Conservation (phyloP, 2,797 vertebrate genomes). For the Characodon lateralis region DNA sequence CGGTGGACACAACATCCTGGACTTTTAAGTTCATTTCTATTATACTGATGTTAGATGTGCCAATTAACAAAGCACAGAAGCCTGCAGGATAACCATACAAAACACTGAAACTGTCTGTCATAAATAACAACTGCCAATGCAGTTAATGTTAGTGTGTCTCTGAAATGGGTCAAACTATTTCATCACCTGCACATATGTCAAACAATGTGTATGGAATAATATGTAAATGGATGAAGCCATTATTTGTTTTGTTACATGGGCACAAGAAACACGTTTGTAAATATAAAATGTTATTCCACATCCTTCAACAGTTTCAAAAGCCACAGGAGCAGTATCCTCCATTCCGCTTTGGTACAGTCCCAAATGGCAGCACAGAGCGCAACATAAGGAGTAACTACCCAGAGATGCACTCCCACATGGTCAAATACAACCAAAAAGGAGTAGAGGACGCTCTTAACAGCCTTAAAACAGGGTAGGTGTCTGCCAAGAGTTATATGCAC, state of each 20-base stretch:
- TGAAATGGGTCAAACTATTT: not conserved
- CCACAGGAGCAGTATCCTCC: slow-evolving; percentile 97
- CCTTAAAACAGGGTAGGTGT: slow-evolving; percentile 92
- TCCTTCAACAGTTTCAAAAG: slow-evolving; percentile 88
- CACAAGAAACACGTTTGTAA: not conserved
- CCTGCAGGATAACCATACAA: slow-evolving; percentile 27
- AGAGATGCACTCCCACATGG: slow-evolving; percentile 98
- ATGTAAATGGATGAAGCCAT: not conserved
- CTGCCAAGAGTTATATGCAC: slow-evolving; percentile 12
- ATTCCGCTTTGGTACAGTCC: slow-evolving; percentile 96
- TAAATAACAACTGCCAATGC: slow-evolving; percentile 9
- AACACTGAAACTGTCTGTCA: not conserved
- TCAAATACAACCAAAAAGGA: slow-evolving; percentile 97
- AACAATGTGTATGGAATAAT: not conserved
- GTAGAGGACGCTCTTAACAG: slow-evolving; percentile 96
- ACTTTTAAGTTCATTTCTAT: slow-evolving; percentile 32
- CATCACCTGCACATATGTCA: not conserved
- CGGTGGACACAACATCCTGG: slow-evolving; percentile 26
- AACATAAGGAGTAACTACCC: slow-evolving; percentile 99
- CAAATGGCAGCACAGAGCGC: slow-evolving; percentile 96
- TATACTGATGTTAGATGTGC: slow-evolving; percentile 29
- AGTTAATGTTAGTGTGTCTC: slow-evolving; percentile 18
- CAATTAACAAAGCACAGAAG: slow-evolving; percentile 38
- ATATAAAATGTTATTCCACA: not conserved
- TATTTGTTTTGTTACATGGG: not conserved